These are phyloP conservation scores for Phrynosoma blainvillii DNA, from an alignment of 2,113 vertebrate genomes.

Conservation along the genomic window DNA sequence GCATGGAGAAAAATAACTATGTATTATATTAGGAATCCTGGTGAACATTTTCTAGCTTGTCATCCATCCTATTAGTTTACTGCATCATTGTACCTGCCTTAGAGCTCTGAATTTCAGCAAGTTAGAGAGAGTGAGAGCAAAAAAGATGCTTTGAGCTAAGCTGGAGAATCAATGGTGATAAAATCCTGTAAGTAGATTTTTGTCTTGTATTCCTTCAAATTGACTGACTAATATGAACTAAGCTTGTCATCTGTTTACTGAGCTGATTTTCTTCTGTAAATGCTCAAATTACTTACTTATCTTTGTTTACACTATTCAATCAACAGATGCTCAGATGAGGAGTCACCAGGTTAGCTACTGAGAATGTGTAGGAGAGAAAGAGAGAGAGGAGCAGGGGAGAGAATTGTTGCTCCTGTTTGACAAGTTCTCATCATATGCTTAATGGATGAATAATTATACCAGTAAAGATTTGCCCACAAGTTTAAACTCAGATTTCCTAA, in stretches of 20 bases:
- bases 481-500: background rate
- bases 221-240: background rate
- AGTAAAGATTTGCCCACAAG: background rate
- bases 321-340: background rate
- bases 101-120: background rate
- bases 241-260: background rate
- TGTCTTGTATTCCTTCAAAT: background rate
- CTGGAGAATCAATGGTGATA: background rate
- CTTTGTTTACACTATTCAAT: background rate
- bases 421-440: background rate
- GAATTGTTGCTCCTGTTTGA: background rate
- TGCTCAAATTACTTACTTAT: conserved; percentile 4
- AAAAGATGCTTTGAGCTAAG: background rate
- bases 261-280: background rate
- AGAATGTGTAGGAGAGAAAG: background rate
- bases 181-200: background rate
- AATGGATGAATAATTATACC: background rate
- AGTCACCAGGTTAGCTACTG: background rate
- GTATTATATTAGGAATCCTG: background rate
- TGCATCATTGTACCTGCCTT: background rate
- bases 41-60: background rate
- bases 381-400: background rate
- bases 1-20: no score
- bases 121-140: background rate
- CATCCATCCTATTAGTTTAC: background rate